A percentile compares a stretch with the other conserved stretches of the same genome.
These are phyloP conservation scores for Ictalurus punctatus DNA, from an alignment of 2,113 vertebrate genomes.

Conservation along the genomic window DNA sequence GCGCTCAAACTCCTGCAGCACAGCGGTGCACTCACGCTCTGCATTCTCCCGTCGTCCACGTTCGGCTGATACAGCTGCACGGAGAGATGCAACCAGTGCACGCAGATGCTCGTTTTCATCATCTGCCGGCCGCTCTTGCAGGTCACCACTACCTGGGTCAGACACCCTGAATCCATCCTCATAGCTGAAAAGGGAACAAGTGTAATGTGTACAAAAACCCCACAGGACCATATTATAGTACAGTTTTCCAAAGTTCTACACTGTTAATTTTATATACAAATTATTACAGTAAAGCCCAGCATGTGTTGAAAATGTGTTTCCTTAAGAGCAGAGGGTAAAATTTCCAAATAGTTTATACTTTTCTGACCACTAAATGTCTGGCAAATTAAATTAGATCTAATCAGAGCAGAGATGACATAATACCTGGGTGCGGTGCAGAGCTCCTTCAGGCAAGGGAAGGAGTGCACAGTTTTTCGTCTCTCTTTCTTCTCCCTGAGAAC, in stretches of 20 bases:
- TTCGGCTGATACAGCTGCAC: slow-evolving; percentile 83
- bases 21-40: slow-evolving; percentile 81
- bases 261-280: background rate
- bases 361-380: background rate
- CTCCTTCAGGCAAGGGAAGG: slow-evolving; percentile 94
- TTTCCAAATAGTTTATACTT: background rate
- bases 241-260: background rate
- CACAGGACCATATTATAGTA: too few relatives aligned
- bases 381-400: background rate
- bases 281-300: background rate
- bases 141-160: slow-evolving; percentile 79
- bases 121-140: slow-evolving; percentile 80
- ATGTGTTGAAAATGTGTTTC: background rate
- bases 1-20: slow-evolving; percentile 87
- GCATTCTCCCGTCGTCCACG: slow-evolving; percentile 83
- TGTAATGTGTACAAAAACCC: background rate
- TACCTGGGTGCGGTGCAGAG: slow-evolving; percentile 88
- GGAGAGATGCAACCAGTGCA: slow-evolving; percentile 80
- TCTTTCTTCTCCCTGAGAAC: slow-evolving; percentile 86
- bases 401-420: background rate
- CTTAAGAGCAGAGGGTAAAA: background rate
- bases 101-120: slow-evolving; percentile 88
- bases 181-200: slow-evolving; percentile 70
- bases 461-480: slow-evolving; percentile 88
- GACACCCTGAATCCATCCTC: slow-evolving; percentile 81